A percentile compares a stretch with the other conserved stretches of the same genome.
Conservation (phyloP, 2,113 vertebrate species). For the Trinectes maculatus region DNA sequence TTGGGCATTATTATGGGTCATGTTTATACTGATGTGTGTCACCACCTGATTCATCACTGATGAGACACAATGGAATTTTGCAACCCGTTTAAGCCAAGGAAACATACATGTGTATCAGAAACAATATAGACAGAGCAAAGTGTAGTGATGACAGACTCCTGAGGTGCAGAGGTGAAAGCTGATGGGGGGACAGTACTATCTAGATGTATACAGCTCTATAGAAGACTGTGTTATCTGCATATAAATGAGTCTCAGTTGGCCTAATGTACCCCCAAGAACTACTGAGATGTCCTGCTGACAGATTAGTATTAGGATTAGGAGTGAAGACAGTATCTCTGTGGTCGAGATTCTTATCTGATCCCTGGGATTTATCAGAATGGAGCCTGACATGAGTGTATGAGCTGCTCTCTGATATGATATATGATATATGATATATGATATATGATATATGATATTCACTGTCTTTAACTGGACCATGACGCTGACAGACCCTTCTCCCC, state of each 20-base stretch:
- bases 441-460: no score
- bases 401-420: slow-evolving; percentile 14
- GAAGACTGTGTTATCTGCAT: slow-evolving; percentile 53
- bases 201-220: slow-evolving; percentile 28
- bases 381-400: not conserved
- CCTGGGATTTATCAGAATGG: not conserved
- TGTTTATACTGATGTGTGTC: no score
- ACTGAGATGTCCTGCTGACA: slow-evolving; percentile 51
- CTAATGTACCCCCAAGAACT: slow-evolving; percentile 32
- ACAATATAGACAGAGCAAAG: not conserved
- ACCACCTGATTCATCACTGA: no score
- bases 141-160: slow-evolving; percentile 6
- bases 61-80: no score
- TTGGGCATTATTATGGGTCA: no score
- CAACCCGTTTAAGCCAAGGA: no score
- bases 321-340: slow-evolving; percentile 37
- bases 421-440: no score
- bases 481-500: not conserved
- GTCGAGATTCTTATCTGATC: not conserved
- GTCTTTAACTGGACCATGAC: not conserved
- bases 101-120: no score
- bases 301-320: slow-evolving; percentile 54
- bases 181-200: slow-evolving; percentile 9
- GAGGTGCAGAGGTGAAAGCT: slow-evolving; percentile 7
- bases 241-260: slow-evolving; percentile 51